Conservation (phyloP, 37 sponge, comb jelly and placozoan genomes). For the Spongia lamella region DNA sequence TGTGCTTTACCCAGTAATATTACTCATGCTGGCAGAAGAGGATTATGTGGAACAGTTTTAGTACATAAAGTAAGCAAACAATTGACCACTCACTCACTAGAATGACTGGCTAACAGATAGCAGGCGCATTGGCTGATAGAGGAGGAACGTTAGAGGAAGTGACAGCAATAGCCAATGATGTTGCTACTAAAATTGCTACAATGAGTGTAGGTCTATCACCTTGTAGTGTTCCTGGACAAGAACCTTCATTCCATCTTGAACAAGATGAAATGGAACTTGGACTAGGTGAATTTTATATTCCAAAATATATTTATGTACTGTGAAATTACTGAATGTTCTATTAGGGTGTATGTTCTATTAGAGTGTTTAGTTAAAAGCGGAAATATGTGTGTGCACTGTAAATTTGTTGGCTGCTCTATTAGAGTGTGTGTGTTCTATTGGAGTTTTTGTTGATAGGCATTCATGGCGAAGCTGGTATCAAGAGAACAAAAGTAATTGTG, state of each 20-base stretch:
- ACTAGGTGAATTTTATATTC: slow-evolving; percentile 41
- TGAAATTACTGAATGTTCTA: too few species aligned
- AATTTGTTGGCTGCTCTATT: neutral
- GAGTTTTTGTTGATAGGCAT: slow-evolving; percentile 62
- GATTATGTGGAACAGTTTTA: slow-evolving; percentile 85
- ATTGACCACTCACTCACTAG: neutral
- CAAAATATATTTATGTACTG: too few species aligned
- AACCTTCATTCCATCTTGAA: slow-evolving; percentile 74
- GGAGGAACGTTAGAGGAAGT: slow-evolving; percentile 75
- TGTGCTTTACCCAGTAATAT: slow-evolving; percentile 68
- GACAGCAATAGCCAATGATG: slow-evolving; percentile 44
- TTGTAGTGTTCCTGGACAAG: slow-evolving; percentile 83
- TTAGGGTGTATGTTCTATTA: too few species aligned
- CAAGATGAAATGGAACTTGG: slow-evolving; percentile 91
- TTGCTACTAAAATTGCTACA: slow-evolving; percentile 39
- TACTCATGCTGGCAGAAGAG: slow-evolving; percentile 78
- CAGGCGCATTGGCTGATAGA: slow-evolving; percentile 67
- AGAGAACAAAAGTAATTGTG: slow-evolving; percentile 70
- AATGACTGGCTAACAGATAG: too few species aligned
- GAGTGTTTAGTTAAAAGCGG: too few species aligned
- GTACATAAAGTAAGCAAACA: slow-evolving; percentile 77
- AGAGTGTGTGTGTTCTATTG: neutral
- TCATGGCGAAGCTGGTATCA: slow-evolving; percentile 94
- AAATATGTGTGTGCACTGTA: too few species aligned
- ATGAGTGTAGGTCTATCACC: slow-evolving; percentile 91